Evolutionary conservation across 2,797 vertebrate genomes (phyloP).

Genomic region (Eulemur coronatus): DNA sequence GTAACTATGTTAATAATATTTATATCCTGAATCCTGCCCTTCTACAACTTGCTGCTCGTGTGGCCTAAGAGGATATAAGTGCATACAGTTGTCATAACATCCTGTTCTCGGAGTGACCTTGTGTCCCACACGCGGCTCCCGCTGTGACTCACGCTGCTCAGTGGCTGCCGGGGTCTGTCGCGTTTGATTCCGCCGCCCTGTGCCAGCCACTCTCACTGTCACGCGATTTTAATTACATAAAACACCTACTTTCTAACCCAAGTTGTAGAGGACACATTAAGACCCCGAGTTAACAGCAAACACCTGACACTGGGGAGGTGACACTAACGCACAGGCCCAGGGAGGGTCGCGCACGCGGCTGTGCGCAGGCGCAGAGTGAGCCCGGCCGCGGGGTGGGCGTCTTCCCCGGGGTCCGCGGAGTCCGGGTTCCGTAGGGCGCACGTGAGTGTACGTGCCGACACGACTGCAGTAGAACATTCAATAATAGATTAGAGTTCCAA

Average conservation of each 20-base stretch:
- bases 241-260: neutral
- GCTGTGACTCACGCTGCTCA: neutral
- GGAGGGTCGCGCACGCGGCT: no score
- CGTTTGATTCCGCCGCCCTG: neutral
- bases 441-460: neutral
- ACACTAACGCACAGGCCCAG: neutral
- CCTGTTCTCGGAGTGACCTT: neutral
- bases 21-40: neutral
- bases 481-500: neutral
- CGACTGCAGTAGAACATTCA: neutral
- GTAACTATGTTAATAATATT: neutral
- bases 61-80: neutral
- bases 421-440: neutral
- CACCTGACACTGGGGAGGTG: neutral
- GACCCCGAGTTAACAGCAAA: neutral
- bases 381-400: no score
- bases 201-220: neutral
- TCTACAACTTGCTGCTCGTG: neutral
- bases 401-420: neutral
- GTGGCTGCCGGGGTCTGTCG: neutral
- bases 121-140: neutral
- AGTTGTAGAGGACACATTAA: neutral
- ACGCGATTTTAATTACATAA: neutral
- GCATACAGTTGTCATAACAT: neutral
- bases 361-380: neutral